Evolutionary conservation across 2,797 vertebrate species (phyloP).

Genomic region (Eospalax fontanierii): DNA sequence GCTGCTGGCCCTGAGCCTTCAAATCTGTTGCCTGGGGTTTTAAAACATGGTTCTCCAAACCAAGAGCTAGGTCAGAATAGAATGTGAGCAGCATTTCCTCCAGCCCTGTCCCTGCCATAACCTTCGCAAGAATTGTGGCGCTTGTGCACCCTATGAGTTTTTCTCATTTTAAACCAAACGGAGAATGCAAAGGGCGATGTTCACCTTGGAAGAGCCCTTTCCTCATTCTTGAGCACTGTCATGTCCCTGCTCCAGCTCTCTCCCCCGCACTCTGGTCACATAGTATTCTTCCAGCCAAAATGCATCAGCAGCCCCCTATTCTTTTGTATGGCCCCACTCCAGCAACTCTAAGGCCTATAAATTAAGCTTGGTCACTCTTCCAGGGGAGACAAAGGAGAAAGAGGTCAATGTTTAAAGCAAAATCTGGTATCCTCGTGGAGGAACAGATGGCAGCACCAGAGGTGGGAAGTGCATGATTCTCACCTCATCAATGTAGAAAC

Average conservation of each 20-base stretch:
- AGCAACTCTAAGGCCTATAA: slow-evolving; percentile 28
- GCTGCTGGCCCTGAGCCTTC: neutral
- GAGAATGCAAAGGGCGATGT: neutral
- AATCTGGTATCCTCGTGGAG: neutral
- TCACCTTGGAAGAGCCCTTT: neutral
- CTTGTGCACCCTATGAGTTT: neutral
- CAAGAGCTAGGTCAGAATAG: neutral
- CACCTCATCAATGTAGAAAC: slow-evolving; percentile 79
- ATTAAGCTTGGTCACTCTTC: slow-evolving; percentile 34
- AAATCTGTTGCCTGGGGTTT: neutral
- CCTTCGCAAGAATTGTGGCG: neutral
- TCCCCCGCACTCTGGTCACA: neutral
- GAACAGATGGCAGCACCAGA: neutral
- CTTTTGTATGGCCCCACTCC: neutral
- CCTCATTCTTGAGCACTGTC: neutral
- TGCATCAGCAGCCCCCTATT: neutral
- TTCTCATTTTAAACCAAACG: neutral
- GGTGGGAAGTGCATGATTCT: slow-evolving; percentile 68
- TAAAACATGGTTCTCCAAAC: neutral
- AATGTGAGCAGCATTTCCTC: neutral
- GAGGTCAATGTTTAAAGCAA: neutral
- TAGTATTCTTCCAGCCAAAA: slow-evolving; percentile 35
- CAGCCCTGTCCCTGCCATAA: neutral
- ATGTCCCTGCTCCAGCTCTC: neutral
- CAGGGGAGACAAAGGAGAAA: neutral